Conservation (phyloP, 2,113 vertebrate species). For the Triplophysa siluroides region DNA sequence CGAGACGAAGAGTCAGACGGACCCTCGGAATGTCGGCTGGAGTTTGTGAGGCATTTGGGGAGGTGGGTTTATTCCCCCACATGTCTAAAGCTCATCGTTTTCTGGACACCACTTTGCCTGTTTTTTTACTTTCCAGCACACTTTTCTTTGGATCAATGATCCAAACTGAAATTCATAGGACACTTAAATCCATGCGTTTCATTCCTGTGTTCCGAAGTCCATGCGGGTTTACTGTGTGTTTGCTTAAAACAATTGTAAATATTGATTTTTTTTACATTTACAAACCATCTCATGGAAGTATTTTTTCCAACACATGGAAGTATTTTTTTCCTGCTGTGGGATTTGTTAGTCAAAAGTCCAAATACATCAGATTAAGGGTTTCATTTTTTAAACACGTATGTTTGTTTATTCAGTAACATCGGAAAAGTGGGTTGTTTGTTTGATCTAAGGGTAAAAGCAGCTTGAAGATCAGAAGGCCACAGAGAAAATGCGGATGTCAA, state of each 20-base stretch:
- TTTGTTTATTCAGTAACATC: background rate
- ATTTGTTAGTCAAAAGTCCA: background rate
- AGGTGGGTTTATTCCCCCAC: background rate
- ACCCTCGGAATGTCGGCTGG: constrained; percentile 43
- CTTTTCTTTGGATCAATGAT: background rate
- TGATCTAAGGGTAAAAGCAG: background rate
- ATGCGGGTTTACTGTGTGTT: constrained; percentile 16
- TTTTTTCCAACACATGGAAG: background rate
- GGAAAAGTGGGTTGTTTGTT: background rate
- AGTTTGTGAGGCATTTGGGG: background rate
- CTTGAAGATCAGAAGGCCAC: constrained; percentile 8
- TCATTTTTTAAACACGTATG: background rate
- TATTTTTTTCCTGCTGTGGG: background rate
- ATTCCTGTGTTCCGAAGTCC: constrained; percentile 6
- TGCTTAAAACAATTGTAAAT: background rate
- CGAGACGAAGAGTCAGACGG: constrained; percentile 14
- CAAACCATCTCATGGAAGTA: background rate
- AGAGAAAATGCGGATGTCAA: constrained; percentile 13
- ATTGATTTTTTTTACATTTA: background rate
- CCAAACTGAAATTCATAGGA: background rate
- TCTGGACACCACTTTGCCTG: background rate
- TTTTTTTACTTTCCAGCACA: background rate
- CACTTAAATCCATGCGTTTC: background rate
- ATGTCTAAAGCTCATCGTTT: background rate
- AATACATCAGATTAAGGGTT: no score